Base-by-base conservation (phyloP, 2,888 invertebrate species). In the Helleia helle region DNA sequence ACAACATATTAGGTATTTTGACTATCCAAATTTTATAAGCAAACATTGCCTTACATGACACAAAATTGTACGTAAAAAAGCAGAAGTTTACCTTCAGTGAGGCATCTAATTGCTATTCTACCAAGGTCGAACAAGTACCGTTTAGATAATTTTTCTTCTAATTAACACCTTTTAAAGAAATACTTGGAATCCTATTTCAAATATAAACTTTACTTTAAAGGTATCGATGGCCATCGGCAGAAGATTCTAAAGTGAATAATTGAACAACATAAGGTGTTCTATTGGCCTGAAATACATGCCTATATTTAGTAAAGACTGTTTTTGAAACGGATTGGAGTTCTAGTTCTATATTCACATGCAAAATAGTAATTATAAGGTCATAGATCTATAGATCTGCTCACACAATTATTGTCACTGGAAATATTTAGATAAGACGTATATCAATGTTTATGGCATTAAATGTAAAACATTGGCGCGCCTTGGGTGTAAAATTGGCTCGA, bases 111-210 rank as follows among this genome's bases (percentile, higher is more conserved):
- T 34, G 34, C 4, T 4, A 5, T n/a, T n/a, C n/a, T 2, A 22
- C 8, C 34, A 34, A 22, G 34, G 34, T 34, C 18, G 18, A 12
- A 3, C 17, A 11, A 18, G 22, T 5, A 8, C 34, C 34, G 22
- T 11, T 29, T 29, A 29, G 1, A 11, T 18, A 11, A 18, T 34
- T 18, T 17, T 34, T 34, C 17, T 34, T 34, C 22, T 34, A 34
- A 34, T 34, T 13, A 18, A 34, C 34, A 34, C 22, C 34, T 17
- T 34, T 11, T 34, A 34, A 12, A 34, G 34, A 7, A 4, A 18
- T 9, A 9, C 7, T 22, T 22, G 5, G 2, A 22, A 7, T 22
- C 8, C 1, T 7, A 22, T 2, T 22, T 2, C 7, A 8, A 8
- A 22, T 15, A 15, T 7, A 5, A 4, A 1, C 1, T 7, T 18